Percentiles rank a stretch among this genome's conserved stretches.
Evolutionary conservation across 2,113 vertebrate genomes (phyloP).

Genomic region (Fulmarus glacialis): DNA sequence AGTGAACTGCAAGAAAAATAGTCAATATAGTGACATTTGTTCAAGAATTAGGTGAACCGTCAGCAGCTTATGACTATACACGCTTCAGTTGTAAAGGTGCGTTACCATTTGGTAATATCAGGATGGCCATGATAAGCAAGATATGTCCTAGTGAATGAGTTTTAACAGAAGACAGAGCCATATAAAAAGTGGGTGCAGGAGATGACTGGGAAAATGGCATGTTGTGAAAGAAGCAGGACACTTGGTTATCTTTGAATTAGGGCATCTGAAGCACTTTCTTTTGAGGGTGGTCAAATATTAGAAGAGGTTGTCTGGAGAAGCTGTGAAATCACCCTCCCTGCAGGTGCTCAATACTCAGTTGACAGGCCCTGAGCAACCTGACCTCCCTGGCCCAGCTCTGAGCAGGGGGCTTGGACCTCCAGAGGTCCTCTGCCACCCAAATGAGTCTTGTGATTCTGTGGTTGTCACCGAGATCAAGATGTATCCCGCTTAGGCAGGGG

Average conservation of each 20-base stretch:
- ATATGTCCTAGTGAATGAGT: neutral
- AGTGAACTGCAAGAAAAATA: neutral
- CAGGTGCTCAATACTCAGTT: neutral
- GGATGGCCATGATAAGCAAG: neutral
- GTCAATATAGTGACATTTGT: neutral
- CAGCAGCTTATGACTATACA: neutral
- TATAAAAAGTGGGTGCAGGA: neutral
- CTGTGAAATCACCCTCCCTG: neutral
- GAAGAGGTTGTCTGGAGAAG: neutral
- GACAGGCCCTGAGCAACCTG: neutral
- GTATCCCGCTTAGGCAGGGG: neutral
- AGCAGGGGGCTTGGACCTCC: neutral
- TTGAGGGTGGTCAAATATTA: neutral
- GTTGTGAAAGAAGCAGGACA: neutral
- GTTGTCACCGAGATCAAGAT: neutral
- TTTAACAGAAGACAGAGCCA: neutral
- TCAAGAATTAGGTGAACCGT: neutral
- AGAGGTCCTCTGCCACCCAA: neutral
- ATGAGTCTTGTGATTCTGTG: neutral
- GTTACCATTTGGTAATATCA: neutral
- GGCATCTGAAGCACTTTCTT: neutral
- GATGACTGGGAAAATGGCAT: neutral
- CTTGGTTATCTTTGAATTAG: neutral
- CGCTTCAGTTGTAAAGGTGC: neutral
- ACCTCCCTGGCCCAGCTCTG: neutral